These are phyloP conservation scores for Cataglyphis hispanica DNA, from an alignment of 1,140 invertebrate species.

Conservation along the genomic window DNA sequence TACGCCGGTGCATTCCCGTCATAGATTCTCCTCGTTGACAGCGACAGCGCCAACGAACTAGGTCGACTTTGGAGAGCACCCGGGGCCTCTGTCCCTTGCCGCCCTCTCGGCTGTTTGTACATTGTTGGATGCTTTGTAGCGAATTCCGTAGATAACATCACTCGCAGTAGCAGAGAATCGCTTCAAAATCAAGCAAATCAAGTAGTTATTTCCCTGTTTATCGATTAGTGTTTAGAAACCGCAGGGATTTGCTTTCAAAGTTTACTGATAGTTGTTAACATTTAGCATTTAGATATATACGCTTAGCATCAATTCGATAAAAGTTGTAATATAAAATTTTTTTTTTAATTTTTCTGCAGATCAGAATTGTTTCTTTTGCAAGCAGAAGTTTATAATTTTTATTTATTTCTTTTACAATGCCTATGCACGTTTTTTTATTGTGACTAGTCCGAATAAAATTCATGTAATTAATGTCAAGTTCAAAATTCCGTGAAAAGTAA, in stretches of 20 bases:
- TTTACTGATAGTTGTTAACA: slow-evolving; percentile 31
- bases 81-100: slow-evolving; percentile 51
- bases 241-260: slow-evolving; percentile 24
- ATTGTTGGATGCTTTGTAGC: slow-evolving; percentile 73
- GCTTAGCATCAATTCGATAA: background rate
- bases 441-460: too few species aligned
- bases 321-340: background rate
- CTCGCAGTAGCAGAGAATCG: slow-evolving; percentile 37
- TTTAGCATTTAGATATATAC: slow-evolving; percentile 22
- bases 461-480: too few species aligned
- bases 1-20: slow-evolving; percentile 63
- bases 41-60: slow-evolving; percentile 57
- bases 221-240: slow-evolving; percentile 50
- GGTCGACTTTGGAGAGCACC: slow-evolving; percentile 64
- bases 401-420: background rate
- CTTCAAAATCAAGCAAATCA: slow-evolving; percentile 60
- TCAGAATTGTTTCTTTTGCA: background rate
- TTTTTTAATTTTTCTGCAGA: background rate
- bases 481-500: too few species aligned
- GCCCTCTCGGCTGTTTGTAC: slow-evolving; percentile 57
- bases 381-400: background rate
- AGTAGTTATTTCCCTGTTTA: slow-evolving; percentile 60
- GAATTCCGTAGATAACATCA: slow-evolving; percentile 67
- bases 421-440: too few species aligned
- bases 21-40: slow-evolving; percentile 64